phyloP scores from a whole-genome alignment of 2,797 vertebrate genomes.

The Cercopithecus diana region DNA sequence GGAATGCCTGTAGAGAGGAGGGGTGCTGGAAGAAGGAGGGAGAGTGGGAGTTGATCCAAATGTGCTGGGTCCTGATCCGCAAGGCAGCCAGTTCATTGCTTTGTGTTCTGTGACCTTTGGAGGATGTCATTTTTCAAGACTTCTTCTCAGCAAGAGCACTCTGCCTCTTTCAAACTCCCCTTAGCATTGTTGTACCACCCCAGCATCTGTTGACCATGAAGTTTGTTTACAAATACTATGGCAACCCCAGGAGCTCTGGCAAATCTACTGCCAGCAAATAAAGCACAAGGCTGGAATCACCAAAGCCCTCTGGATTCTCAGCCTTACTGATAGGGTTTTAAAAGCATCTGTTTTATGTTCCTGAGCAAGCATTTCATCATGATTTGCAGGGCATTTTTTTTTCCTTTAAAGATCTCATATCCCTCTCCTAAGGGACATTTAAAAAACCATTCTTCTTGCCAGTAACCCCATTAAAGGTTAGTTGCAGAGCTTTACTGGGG shows the following conservation, averaged over 20 bases:
- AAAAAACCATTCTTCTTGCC: slow-evolving; percentile 47
- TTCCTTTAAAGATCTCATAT: slow-evolving; percentile 24
- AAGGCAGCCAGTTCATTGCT: neutral
- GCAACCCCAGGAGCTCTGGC: slow-evolving; percentile 71
- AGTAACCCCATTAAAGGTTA: slow-evolving; percentile 35
- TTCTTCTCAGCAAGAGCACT: slow-evolving; percentile 40
- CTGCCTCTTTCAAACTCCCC: slow-evolving; percentile 32
- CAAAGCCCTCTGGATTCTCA: slow-evolving; percentile 6
- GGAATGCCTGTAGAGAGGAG: neutral
- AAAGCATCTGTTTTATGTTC: slow-evolving; percentile 48
- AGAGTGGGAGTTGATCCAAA: neutral
- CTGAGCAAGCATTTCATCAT: slow-evolving; percentile 23
- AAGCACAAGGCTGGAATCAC: neutral
- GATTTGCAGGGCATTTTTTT: slow-evolving; percentile 33
- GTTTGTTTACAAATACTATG: slow-evolving; percentile 82
- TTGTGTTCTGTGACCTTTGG: neutral
- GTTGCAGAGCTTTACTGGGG: neutral
- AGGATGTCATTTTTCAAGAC: slow-evolving; percentile 33
- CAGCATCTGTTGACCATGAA: slow-evolving; percentile 57
- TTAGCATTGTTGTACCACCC: slow-evolving; percentile 49
- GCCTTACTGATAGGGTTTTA: slow-evolving; percentile 12
- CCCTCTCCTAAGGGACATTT: neutral
- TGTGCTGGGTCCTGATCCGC: neutral
- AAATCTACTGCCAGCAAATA: slow-evolving; percentile 65
- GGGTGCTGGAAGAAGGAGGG: neutral